Evolutionary conservation across 1,140 invertebrate genomes (phyloP).

Genomic region (Homarus americanus): DNA sequence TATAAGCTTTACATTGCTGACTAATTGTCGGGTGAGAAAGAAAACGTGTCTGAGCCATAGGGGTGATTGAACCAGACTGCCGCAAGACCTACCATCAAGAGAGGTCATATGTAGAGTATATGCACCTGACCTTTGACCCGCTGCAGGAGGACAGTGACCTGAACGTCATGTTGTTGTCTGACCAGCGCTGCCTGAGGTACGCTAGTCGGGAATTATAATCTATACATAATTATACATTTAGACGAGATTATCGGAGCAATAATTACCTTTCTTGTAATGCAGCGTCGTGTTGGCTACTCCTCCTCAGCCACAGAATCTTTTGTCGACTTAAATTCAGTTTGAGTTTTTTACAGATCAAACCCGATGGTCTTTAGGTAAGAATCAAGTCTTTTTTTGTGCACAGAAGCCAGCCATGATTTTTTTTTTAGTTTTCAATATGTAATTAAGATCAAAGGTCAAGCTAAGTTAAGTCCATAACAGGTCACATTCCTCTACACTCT

Average conservation of each 20-base stretch:
- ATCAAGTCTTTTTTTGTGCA: background rate
- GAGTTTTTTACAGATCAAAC: background rate
- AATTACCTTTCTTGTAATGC: background rate
- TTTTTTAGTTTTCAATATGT: no score
- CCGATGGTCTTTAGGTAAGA: background rate
- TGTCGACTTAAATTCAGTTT: no score
- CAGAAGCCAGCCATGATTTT: no score
- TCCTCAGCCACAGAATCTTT: no score
- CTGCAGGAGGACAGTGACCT: constrained; percentile 68
- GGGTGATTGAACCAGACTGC: no score
- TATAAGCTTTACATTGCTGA: no score
- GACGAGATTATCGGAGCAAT: background rate
- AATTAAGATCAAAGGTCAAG: no score
- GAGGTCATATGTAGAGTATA: background rate
- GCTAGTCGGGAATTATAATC: constrained; percentile 36
- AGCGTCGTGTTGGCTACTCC: no score
- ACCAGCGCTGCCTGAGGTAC: constrained; percentile 53
- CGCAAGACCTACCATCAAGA: background rate
- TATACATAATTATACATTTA: background rate
- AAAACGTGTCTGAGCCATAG: no score
- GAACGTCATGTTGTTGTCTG: constrained; percentile 65
- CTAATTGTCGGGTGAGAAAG: no score
- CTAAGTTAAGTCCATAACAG: no score
- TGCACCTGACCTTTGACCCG: constrained; percentile 64
- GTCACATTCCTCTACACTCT: no score